Evolutionary conservation across 2,797 vertebrate genomes (phyloP), one percentile per base, ranked within the genome.

Genomic region (Sebastes jordani): DNA sequence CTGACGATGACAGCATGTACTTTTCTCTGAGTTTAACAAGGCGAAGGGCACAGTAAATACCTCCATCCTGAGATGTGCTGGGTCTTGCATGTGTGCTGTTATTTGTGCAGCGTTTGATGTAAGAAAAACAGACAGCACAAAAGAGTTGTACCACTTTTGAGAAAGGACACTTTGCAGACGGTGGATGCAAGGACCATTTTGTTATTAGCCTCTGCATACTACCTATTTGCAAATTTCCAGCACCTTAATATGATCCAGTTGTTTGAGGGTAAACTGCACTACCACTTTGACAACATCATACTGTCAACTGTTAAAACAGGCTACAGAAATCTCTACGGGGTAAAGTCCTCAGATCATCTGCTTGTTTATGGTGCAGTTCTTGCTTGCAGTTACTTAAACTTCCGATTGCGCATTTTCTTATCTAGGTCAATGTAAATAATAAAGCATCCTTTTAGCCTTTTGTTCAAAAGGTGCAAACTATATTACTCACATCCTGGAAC

Each of bases 171-270:
- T 58, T 76, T 38, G 56, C 22, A 77, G 68, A 73, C 29, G 25
- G 59, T 55, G 34, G 27, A 73, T 70, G 59, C 4, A 18, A 27
- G 38, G 29, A 18, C 3, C 46, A 20, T 49, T 49, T 82, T 62
- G 27, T 75, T 72, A 42, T 63, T 49, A 60, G 42, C 29, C 30
- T 83, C 56, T 36, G 49, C 10, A 64, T 2, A 71, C 22, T 29
- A 67, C 55, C 55, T 8, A 49, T 27, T 55, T 64, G 56, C 13
- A 46, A 64, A 54, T 78, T 84, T 71, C 54, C 18, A 77, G 65
- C 8, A 68, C 58, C 64, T 78, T 78, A 76, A 86, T 66, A 49
- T 60, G 62, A 83, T 55, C 65, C 82, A 87, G 79, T 77, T 81
- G 66, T 63, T 70, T 72, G 36, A 52, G 16, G 54, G n/a, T 32